Conservation (phyloP, 2,888 invertebrate species). For the Formica aserva region DNA sequence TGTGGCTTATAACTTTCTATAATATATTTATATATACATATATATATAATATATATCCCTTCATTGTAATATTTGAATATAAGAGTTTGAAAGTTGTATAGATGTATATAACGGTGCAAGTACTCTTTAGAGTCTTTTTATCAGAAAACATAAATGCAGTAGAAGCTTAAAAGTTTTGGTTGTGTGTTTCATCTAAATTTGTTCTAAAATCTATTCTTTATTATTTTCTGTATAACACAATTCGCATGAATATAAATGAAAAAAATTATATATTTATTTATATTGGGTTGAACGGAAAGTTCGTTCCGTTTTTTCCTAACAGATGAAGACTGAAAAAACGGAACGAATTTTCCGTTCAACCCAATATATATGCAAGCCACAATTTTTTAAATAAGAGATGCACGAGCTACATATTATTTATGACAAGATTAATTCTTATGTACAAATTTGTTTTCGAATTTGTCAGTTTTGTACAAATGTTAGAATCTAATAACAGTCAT, state of each 20-base stretch:
- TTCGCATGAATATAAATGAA: background rate
- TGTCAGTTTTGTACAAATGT: background rate
- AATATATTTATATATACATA: conserved; percentile 24
- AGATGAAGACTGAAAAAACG: too few species aligned
- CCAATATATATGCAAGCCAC: conserved; percentile 7
- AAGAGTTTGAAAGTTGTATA: conserved; percentile 66
- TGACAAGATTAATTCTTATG: conserved; percentile 33
- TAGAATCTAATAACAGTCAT: background rate
- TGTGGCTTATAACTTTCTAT: conserved; percentile 34
- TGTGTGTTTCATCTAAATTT: conserved; percentile 67
- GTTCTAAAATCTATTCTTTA: conserved; percentile 42
- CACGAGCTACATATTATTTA: background rate
- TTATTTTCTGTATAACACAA: conserved; percentile 44
- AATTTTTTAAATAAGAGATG: conserved; percentile 41
- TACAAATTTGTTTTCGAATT: conserved; percentile 46
- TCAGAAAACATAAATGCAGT: conserved; percentile 23
- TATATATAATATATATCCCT: conserved; percentile 1
- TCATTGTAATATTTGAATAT: conserved; percentile 57
- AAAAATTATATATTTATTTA: background rate
- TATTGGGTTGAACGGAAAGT: too few species aligned
- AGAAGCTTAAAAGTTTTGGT: conserved; percentile 64
- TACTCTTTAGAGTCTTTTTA: conserved; percentile 58
- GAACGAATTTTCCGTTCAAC: too few species aligned
- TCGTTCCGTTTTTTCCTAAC: too few species aligned
- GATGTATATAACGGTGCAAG: conserved; percentile 67